Percentiles rank a stretch among this genome's conserved stretches.
These are phyloP conservation scores for Capreolus pygargus DNA, from an alignment of 2,113 vertebrate genomes.

Conservation along the genomic window DNA sequence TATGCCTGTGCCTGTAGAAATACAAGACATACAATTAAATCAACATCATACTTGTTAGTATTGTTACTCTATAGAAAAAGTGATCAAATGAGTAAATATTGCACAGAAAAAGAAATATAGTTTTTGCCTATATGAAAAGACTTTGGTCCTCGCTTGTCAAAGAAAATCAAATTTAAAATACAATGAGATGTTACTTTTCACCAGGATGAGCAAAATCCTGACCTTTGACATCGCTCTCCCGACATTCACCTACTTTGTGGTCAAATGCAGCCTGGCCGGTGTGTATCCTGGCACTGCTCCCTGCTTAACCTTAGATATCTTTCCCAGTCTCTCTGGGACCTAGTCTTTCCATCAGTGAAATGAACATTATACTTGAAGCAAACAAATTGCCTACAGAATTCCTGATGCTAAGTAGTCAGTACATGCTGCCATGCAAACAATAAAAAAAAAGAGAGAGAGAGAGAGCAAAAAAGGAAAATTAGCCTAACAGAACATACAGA, in stretches of 20 bases:
- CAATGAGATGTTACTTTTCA: neutral
- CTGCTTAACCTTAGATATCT: neutral
- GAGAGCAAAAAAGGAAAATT: neutral
- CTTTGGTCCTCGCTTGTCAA: neutral
- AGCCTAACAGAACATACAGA: neutral
- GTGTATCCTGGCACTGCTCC: neutral
- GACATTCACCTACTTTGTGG: too few species aligned
- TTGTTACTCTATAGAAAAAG: neutral
- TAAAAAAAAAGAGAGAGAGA: neutral
- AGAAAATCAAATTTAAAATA: neutral
- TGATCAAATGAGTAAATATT: neutral
- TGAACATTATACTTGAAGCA: neutral
- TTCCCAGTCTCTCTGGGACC: neutral
- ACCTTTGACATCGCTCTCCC: fast-evolving
- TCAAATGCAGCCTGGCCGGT: neutral
- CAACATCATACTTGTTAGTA: neutral
- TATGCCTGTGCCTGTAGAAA: neutral
- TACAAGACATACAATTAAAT: neutral
- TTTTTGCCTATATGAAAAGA: neutral
- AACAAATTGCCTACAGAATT: neutral
- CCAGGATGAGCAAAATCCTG: neutral
- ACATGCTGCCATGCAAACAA: neutral
- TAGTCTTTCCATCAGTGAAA: neutral
- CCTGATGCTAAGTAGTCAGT: neutral
- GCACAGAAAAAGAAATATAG: neutral